Evolutionary conservation across 2,113 vertebrate species (phyloP).

Genomic region (Nerophis lumbriciformis): DNA sequence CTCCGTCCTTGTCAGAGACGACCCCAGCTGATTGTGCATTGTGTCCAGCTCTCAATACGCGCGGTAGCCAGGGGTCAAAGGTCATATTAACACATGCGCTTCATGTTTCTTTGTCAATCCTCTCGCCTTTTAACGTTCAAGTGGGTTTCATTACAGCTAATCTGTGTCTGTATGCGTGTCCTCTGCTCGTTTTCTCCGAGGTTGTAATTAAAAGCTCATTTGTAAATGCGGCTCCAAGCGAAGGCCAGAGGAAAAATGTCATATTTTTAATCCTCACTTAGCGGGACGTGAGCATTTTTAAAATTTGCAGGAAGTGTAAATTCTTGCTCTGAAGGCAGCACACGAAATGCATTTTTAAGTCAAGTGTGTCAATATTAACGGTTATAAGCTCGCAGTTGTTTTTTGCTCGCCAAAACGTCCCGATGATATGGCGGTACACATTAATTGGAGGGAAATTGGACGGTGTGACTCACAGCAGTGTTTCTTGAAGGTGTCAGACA

Average conservation of each 20-base stretch:
- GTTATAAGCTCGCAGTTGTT: slow-evolving; percentile 31
- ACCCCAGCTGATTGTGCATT: too few relatives aligned
- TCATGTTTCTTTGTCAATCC: too few relatives aligned
- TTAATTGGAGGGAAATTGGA: slow-evolving; percentile 72
- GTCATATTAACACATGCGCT: too few relatives aligned
- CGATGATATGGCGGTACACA: slow-evolving; percentile 59
- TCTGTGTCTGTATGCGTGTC: too few relatives aligned
- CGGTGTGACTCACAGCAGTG: slow-evolving; percentile 60
- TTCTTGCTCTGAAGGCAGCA: slow-evolving; percentile 17
- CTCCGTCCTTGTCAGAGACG: too few relatives aligned
- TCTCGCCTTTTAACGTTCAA: too few relatives aligned
- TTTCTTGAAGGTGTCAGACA: slow-evolving; percentile 66
- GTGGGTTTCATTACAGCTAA: too few relatives aligned
- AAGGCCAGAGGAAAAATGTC: slow-evolving; percentile 34
- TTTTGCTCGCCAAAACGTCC: slow-evolving; percentile 50
- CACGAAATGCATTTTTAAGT: slow-evolving; percentile 14
- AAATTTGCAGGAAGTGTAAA: slow-evolving; percentile 25
- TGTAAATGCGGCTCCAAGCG: slow-evolving; percentile 43
- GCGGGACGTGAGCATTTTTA: slow-evolving; percentile 21
- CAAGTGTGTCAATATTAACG: slow-evolving; percentile 34
- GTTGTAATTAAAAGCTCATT: slow-evolving; percentile 50
- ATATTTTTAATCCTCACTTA: slow-evolving; percentile 57
- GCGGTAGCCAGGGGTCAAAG: too few relatives aligned
- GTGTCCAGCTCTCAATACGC: too few relatives aligned
- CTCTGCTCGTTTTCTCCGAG: slow-evolving; percentile 26